Evolutionary conservation across 2,888 invertebrate species (phyloP).

Genomic region (Lasioglossum oenotherae): DNA sequence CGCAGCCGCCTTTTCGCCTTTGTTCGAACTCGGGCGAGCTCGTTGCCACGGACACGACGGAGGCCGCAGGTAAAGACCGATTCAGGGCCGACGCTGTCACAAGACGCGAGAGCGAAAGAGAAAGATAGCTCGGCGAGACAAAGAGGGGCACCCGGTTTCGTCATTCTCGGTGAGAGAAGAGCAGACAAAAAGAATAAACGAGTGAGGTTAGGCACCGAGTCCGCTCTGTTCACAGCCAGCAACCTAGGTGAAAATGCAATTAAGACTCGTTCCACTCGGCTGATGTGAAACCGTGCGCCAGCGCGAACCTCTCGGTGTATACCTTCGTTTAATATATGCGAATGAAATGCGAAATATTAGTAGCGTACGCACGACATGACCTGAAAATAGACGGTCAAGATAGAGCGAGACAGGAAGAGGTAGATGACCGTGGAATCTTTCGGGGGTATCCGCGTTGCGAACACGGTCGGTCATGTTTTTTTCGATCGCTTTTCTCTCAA

Average conservation of each 20-base stretch:
- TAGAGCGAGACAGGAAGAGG: conserved; percentile 47
- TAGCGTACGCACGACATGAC: conserved; percentile 59
- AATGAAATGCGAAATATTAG: conserved; percentile 68
- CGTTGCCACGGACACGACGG: conserved; percentile 65
- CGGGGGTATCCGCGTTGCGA: conserved; percentile 15
- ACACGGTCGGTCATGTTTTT: conserved; percentile 21
- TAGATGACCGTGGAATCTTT: conserved; percentile 62
- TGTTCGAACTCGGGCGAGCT: conserved; percentile 67
- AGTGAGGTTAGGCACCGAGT: conserved; percentile 55
- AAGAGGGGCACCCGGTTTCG: conserved; percentile 43
- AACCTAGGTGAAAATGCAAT: conserved; percentile 70
- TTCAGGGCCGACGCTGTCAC: conserved; percentile 58
- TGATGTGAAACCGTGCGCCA: conserved; percentile 64
- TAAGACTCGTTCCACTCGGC: conserved; percentile 68
- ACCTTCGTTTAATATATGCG: conserved; percentile 47
- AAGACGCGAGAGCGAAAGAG: conserved; percentile 39
- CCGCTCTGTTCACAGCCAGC: conserved; percentile 36
- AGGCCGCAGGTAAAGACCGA: conserved; percentile 68
- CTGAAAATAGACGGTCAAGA: conserved; percentile 67
- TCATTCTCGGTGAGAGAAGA: conserved; percentile 54
- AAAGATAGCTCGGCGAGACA: conserved; percentile 27
- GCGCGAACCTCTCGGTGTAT: conserved; percentile 37
- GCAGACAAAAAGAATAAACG: conserved; percentile 29
- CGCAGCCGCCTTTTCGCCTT: conserved; percentile 65
- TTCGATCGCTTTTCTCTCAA: no score